Conservation (phyloP, 2,797 vertebrate species). For the Momotus momota region DNA sequence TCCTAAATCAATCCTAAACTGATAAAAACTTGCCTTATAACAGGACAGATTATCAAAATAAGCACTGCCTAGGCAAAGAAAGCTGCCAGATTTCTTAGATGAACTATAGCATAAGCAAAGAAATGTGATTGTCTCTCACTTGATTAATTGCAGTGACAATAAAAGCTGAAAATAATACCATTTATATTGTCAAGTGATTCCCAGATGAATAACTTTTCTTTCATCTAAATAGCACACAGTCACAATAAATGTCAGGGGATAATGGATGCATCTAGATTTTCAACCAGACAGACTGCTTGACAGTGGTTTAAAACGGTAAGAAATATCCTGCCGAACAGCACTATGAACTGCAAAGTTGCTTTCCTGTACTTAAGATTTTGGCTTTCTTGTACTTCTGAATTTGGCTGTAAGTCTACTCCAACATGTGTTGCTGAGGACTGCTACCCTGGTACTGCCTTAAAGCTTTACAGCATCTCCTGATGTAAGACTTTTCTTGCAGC, state of each 20-base stretch:
- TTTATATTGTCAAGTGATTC: slow-evolving; percentile 58
- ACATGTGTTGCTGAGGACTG: background rate
- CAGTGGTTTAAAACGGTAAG: background rate
- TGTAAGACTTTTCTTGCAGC: background rate
- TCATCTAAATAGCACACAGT: slow-evolving; percentile 15
- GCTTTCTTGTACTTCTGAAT: background rate
- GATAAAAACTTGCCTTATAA: background rate
- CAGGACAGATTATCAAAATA: background rate
- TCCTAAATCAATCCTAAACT: background rate
- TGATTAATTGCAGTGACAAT: slow-evolving; percentile 65
- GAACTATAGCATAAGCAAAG: background rate
- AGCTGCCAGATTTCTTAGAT: background rate
- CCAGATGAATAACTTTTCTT: slow-evolving; percentile 48
- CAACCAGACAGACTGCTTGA: background rate
- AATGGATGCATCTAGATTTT: slow-evolving; percentile 40
- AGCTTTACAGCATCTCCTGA: background rate
- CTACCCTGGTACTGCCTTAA: background rate
- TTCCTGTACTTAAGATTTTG: background rate
- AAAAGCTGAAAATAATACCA: slow-evolving; percentile 38
- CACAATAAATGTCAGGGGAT: slow-evolving; percentile 33
- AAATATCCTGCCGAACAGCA: background rate
- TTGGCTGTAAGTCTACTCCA: background rate
- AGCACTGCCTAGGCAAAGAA: background rate
- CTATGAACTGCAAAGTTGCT: background rate
- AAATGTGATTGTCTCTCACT: background rate